These are phyloP conservation scores for Etheostoma spectabile DNA, from an alignment of 2,113 vertebrate genomes.

Conservation along the genomic window DNA sequence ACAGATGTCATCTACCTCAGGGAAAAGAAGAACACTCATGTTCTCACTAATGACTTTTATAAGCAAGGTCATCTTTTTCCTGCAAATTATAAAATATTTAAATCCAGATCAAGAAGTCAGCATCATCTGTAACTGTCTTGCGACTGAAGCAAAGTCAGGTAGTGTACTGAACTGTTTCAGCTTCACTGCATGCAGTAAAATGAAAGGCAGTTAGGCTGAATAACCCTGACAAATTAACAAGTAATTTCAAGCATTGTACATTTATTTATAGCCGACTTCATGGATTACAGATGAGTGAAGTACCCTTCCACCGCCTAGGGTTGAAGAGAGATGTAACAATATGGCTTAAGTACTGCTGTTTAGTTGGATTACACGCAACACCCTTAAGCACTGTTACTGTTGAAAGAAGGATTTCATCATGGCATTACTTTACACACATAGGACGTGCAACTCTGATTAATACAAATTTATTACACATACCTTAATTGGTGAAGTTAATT, in stretches of 20 bases:
- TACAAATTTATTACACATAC: neutral
- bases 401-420: slow-evolving; percentile 50
- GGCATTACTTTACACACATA: slow-evolving; percentile 47
- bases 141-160: slow-evolving; percentile 13
- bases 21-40: slow-evolving; percentile 38
- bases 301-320: slow-evolving; percentile 30
- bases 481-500: slow-evolving; percentile 20
- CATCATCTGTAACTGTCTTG: slow-evolving; percentile 25
- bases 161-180: slow-evolving; percentile 19
- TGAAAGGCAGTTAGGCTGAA: slow-evolving; percentile 46
- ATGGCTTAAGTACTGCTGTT: slow-evolving; percentile 50
- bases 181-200: slow-evolving; percentile 32
- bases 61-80: neutral
- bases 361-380: slow-evolving; percentile 63
- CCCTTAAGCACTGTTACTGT: slow-evolving; percentile 49
- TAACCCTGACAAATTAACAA: slow-evolving; percentile 56
- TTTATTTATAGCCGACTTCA: slow-evolving; percentile 51
- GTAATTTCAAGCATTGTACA: slow-evolving; percentile 50
- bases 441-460: no score
- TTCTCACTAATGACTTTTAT: slow-evolving; percentile 31
- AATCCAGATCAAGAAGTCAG: neutral
- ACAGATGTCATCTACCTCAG: slow-evolving; percentile 58
- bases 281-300: slow-evolving; percentile 47
- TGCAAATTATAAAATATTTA: slow-evolving; percentile 19
- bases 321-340: slow-evolving; percentile 55